Percentiles rank a stretch among this genome's conserved stretches.
These are phyloP conservation scores for Balanococcus diminutus DNA, from an alignment of 2,888 invertebrate species.

Conservation along the genomic window DNA sequence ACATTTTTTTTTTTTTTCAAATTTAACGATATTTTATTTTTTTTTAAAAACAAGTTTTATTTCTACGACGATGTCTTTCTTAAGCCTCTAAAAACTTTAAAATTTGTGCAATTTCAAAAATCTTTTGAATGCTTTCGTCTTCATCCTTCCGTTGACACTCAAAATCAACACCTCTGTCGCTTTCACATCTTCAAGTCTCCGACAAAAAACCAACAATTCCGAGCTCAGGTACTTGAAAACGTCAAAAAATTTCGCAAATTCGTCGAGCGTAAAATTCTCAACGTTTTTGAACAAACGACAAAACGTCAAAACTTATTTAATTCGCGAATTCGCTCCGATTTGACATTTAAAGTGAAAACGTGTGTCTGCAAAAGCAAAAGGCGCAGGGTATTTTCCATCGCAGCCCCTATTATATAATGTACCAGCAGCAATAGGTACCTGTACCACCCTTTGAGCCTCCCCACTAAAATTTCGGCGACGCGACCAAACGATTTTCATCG, in stretches of 20 bases:
- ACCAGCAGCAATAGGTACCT: neutral
- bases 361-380: neutral
- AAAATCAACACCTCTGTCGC: neutral
- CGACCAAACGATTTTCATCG: neutral
- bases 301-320: constrained; percentile 8
- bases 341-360: constrained; percentile 25
- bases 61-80: no score
- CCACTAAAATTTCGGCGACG: neutral
- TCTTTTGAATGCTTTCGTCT: no score
- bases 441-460: neutral
- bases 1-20: no score
- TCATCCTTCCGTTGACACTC: neutral
- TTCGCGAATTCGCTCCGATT: neutral
- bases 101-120: no score
- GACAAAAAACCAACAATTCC: neutral
- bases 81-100: no score
- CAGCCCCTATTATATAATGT: no score
- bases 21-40: no score
- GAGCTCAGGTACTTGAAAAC: neutral
- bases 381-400: neutral
- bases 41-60: no score
- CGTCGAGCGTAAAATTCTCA: neutral
- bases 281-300: neutral
- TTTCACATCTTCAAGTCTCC: neutral
- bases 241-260: neutral